These are phyloP conservation scores for Enteromius fasciolatus DNA, from an alignment of 2,797 vertebrate species.

Conservation along the genomic window DNA sequence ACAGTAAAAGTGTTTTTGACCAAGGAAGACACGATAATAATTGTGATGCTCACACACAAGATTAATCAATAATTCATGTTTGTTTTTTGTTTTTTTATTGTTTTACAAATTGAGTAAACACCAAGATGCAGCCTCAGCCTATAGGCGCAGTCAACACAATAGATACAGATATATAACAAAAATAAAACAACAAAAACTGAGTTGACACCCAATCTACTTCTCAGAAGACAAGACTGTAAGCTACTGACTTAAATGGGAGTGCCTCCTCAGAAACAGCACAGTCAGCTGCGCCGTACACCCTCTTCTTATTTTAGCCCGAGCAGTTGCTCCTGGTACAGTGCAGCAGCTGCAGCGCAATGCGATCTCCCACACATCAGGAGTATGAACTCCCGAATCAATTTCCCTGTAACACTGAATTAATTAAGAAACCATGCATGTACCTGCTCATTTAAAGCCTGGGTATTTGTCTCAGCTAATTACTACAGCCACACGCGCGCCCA, in stretches of 20 bases:
- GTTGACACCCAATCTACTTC: constrained; percentile 54
- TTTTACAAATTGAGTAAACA: background rate
- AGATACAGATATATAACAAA: background rate
- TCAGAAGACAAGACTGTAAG: constrained; percentile 36
- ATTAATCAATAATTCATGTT: background rate
- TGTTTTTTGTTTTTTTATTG: too few relatives aligned
- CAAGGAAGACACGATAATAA: too few relatives aligned
- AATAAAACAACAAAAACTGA: background rate
- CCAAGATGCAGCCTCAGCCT: background rate
- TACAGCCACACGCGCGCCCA: constrained; percentile 66
- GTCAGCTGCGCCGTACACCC: constrained; percentile 84
- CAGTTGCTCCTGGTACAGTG: constrained; percentile 69
- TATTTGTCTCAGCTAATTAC: constrained; percentile 41
- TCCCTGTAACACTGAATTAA: background rate
- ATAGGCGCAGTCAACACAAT: background rate
- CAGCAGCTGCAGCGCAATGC: constrained; percentile 79
- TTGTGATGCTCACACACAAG: background rate
- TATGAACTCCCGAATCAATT: background rate
- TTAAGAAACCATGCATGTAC: background rate
- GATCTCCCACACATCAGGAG: constrained; percentile 63
- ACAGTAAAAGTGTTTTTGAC: background rate
- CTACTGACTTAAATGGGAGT: constrained; percentile 75
- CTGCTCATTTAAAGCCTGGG: background rate
- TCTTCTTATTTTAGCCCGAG: constrained; percentile 86
- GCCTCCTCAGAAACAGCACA: constrained; percentile 75